Percentiles rank a stretch among this genome's conserved stretches.
Conservation (phyloP, 2,113 vertebrate genomes). For the Tamias sibiricus region DNA sequence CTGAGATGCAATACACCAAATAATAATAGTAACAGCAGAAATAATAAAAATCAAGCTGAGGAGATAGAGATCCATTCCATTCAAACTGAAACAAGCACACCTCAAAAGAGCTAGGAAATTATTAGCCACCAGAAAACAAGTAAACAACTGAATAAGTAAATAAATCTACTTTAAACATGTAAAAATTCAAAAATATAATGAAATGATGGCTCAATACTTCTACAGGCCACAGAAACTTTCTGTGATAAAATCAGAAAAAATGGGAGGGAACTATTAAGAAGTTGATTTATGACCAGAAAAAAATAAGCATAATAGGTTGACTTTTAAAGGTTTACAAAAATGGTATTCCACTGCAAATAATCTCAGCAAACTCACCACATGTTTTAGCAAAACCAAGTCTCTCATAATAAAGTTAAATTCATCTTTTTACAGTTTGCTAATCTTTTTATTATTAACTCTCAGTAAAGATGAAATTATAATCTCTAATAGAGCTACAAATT, state of each 20-base stretch:
- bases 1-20: background rate
- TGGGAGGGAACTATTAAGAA: background rate
- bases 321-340: slow-evolving; percentile 52
- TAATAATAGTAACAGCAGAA: background rate
- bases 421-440: slow-evolving; percentile 28
- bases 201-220: slow-evolving; percentile 24
- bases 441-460: slow-evolving; percentile 54
- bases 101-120: background rate
- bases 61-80: background rate
- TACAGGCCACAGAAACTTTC: slow-evolving; percentile 7
- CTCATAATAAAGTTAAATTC: slow-evolving; percentile 45
- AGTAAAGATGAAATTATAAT: slow-evolving; percentile 52
- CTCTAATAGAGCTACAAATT: slow-evolving; percentile 48
- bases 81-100: background rate
- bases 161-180: slow-evolving; percentile 7
- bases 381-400: background rate
- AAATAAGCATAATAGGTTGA: background rate
- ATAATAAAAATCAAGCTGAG: slow-evolving; percentile 39
- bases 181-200: slow-evolving; percentile 38
- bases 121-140: slow-evolving; percentile 1
- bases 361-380: background rate
- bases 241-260: slow-evolving; percentile 34
- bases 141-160: background rate
- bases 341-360: slow-evolving; percentile 48
- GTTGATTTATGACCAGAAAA: background rate